These are phyloP conservation scores for Cheumatopsyche charites DNA, from an alignment of 1,140 invertebrate species.

Conservation along the genomic window DNA sequence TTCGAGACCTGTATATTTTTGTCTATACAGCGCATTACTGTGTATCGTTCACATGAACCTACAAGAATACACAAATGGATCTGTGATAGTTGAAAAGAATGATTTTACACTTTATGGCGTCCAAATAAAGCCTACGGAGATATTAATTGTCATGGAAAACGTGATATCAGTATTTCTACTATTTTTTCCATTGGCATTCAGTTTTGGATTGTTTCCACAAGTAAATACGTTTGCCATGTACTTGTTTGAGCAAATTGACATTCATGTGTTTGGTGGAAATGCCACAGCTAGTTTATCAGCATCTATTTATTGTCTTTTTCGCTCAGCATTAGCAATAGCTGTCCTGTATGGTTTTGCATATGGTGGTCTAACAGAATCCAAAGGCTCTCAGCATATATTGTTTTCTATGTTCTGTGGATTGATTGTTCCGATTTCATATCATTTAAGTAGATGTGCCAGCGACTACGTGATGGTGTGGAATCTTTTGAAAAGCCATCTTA, in stretches of 20 bases:
- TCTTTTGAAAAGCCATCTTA: conserved; percentile 78
- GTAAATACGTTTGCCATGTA: conserved; percentile 97
- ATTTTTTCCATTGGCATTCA: conserved; percentile 92
- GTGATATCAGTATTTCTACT: conserved; percentile 81
- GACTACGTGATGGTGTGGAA: conserved; percentile 92
- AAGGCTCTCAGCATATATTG: conserved; percentile 87
- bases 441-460: conserved; percentile 88
- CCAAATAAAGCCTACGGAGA: conserved; percentile 70
- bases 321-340: conserved; percentile 80
- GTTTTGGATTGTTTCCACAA: conserved; percentile 93
- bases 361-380: conserved; percentile 77
- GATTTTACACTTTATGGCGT: conserved; percentile 77
- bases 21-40: conserved; percentile 79
- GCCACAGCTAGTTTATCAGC: conserved; percentile 88
- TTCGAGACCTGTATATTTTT: conserved; percentile 94
- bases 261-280: conserved; percentile 97
- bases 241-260: conserved; percentile 93
- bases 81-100: conserved; percentile 52
- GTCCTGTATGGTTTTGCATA: conserved; percentile 91
- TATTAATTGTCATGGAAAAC: conserved; percentile 74
- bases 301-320: conserved; percentile 82
- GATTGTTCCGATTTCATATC: conserved; percentile 87
- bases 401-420: conserved; percentile 96
- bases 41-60: conserved; percentile 69
- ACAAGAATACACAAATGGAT: conserved; percentile 55